Evolutionary conservation across 2,888 invertebrate genomes (phyloP).

Genomic region (Cordylochernes scorpioides): DNA sequence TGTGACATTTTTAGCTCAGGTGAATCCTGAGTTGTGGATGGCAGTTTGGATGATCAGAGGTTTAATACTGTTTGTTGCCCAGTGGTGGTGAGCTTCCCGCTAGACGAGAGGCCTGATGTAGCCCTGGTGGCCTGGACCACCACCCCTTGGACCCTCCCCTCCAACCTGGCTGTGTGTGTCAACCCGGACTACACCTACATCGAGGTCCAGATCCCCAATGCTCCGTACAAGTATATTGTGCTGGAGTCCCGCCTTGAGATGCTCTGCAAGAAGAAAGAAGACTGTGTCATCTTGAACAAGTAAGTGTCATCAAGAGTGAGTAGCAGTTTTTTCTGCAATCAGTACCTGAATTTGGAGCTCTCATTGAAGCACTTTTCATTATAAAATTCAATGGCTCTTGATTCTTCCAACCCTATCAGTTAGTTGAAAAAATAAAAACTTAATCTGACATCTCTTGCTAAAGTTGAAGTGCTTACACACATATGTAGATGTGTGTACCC

Average conservation of each 20-base stretch:
- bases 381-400: too few relatives aligned
- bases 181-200: constrained; percentile 62
- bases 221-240: constrained; percentile 45
- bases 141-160: constrained; percentile 96
- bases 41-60: too few relatives aligned
- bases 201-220: constrained; percentile 40
- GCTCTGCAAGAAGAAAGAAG: constrained; percentile 47
- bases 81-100: constrained; percentile 63
- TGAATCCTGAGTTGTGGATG: too few relatives aligned
- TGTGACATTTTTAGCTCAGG: too few relatives aligned
- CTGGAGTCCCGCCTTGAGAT: constrained; percentile 53
- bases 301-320: constrained; percentile 21
- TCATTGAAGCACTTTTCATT: too few relatives aligned
- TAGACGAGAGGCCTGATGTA: constrained; percentile 38
- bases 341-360: too few relatives aligned
- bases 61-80: too few relatives aligned
- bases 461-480: too few relatives aligned
- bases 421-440: too few relatives aligned
- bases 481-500: too few relatives aligned
- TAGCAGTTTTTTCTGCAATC: neutral
- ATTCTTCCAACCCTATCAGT: too few relatives aligned
- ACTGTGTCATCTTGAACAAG: constrained; percentile 48
- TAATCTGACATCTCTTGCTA: too few relatives aligned
- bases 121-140: constrained; percentile 85
- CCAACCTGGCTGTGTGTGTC: constrained; percentile 79